A percentile compares a stretch with the other conserved stretches of the same genome.
Evolutionary conservation across 2,797 vertebrate species (phyloP).

Genomic region (Lutjanus campechanus): DNA sequence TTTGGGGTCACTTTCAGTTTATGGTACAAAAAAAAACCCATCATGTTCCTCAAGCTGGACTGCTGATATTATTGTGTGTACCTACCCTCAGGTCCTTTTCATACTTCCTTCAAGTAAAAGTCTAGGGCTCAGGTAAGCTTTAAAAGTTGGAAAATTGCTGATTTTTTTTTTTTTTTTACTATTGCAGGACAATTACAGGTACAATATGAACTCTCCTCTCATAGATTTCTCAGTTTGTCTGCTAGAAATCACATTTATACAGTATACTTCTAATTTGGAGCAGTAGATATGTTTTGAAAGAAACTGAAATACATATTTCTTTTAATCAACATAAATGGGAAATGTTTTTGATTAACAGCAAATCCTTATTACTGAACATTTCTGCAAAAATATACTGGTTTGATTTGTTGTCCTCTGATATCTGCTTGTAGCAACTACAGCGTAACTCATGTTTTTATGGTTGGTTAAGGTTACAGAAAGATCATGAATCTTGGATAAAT

Average conservation of each 20-base stretch:
- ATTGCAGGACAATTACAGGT: no score
- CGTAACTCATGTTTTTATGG: no score
- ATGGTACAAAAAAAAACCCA: neutral
- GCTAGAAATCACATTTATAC: neutral
- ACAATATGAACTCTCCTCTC: no score
- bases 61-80: neutral
- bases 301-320: no score
- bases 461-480: neutral
- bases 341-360: no score
- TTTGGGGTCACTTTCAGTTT: neutral
- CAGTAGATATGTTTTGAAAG: neutral
- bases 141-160: neutral
- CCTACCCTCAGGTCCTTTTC: accelerated
- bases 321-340: no score
- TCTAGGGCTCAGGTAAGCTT: neutral
- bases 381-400: neutral
- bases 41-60: neutral
- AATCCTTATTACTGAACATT: neutral
- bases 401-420: neutral
- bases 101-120: neutral
- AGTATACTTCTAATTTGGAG: no score
- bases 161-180: no score
- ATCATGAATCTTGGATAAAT: neutral
- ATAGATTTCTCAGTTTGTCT: no score
- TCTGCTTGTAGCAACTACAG: neutral